Conservation (phyloP, 2,797 vertebrate genomes). For the Hypotaenidia okinawae region DNA sequence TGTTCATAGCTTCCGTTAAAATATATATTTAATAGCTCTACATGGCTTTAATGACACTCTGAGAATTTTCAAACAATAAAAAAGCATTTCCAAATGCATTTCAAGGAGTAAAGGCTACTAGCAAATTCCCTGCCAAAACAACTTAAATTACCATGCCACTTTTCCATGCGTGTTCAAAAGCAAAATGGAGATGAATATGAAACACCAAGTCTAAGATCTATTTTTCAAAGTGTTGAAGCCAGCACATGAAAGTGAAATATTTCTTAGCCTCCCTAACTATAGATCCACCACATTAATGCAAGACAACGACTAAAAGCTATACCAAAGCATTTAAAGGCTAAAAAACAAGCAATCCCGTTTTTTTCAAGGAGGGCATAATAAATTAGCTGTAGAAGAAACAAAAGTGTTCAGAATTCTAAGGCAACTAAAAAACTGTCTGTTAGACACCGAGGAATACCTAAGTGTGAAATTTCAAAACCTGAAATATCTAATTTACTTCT, state of each 20-base stretch:
- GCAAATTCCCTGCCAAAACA: slow-evolving; percentile 51
- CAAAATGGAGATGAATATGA: slow-evolving; percentile 69
- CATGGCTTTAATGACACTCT: neutral
- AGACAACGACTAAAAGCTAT: slow-evolving; percentile 66
- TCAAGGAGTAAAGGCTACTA: slow-evolving; percentile 43
- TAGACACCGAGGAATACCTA: slow-evolving; percentile 59
- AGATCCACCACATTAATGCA: slow-evolving; percentile 70
- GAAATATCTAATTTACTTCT: slow-evolving; percentile 46
- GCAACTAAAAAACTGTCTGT: slow-evolving; percentile 62
- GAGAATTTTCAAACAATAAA: slow-evolving; percentile 48
- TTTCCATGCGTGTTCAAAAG: slow-evolving; percentile 49
- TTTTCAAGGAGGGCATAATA: slow-evolving; percentile 76
- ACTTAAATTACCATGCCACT: slow-evolving; percentile 58
- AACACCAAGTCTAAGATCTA: slow-evolving; percentile 63
- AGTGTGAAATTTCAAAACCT: slow-evolving; percentile 63
- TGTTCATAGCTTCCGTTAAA: neutral
- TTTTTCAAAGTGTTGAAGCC: slow-evolving; percentile 67
- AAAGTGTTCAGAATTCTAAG: slow-evolving; percentile 72
- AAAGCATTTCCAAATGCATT: slow-evolving; percentile 26
- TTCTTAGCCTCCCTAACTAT: slow-evolving; percentile 50
- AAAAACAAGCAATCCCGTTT: slow-evolving; percentile 69
- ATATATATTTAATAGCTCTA: slow-evolving; percentile 37
- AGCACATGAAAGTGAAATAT: slow-evolving; percentile 67
- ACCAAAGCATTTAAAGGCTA: slow-evolving; percentile 69
- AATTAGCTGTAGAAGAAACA: slow-evolving; percentile 74